Conservation (phyloP, 2,113 vertebrate species). For the Coptodon rendalli region DNA sequence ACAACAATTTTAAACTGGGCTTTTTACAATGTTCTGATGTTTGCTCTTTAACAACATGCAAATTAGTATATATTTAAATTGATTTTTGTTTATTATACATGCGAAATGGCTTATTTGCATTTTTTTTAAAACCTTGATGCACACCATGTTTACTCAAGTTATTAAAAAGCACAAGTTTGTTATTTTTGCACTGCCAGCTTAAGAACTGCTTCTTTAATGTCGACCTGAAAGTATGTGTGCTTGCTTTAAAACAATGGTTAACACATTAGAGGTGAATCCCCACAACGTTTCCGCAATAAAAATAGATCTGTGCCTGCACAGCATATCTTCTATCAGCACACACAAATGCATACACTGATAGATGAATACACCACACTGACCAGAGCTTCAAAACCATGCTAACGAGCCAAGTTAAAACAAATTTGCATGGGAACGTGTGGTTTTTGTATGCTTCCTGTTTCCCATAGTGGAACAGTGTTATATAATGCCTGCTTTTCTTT, state of each 20-base stretch:
- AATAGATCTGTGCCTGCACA: neutral
- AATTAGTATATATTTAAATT: neutral
- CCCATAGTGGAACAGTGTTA: constrained; percentile 6
- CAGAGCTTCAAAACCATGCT: neutral
- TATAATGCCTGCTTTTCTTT: constrained; percentile 2
- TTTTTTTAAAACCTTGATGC: neutral
- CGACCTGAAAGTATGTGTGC: neutral
- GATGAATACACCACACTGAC: neutral
- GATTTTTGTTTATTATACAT: neutral
- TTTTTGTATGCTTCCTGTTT: constrained; percentile 10
- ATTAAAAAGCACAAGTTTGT: neutral
- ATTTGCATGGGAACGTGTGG: neutral
- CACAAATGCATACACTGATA: neutral
- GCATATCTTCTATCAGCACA: neutral
- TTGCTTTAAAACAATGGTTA: neutral
- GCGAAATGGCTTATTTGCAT: neutral
- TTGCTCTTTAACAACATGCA: neutral
- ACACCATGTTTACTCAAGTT: neutral
- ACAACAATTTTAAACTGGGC: neutral
- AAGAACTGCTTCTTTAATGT: neutral
- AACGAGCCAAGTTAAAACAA: neutral
- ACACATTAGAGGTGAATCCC: neutral
- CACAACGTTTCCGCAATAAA: neutral
- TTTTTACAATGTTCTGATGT: neutral
- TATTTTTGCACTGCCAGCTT: neutral